Conservation (phyloP, 2,797 vertebrate species). For the Phataginus tetradactyla region DNA sequence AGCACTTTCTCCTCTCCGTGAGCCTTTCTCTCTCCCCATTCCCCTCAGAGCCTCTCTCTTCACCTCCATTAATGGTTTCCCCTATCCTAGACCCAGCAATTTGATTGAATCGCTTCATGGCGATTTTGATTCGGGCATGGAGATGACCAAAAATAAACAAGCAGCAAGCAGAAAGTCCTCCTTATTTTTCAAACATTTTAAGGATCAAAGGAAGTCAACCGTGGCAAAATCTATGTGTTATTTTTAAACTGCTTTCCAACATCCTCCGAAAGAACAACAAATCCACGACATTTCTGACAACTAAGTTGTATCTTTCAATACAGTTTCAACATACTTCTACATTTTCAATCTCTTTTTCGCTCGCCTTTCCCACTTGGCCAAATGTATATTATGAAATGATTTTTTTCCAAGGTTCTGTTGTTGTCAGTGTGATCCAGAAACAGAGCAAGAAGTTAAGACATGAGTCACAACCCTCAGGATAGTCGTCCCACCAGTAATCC, state of each 20-base stretch:
- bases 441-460: not conserved
- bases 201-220: not conserved
- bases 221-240: not conserved
- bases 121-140: not conserved
- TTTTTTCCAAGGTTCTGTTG: not conserved
- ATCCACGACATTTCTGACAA: not conserved
- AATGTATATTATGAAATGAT: conserved; percentile 29
- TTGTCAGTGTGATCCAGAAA: not conserved
- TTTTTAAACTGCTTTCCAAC: conserved; percentile 25
- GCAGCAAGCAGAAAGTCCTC: not conserved
- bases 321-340: not conserved
- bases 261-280: not conserved
- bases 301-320: not conserved
- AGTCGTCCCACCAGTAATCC: not conserved
- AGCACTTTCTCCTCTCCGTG: not conserved
- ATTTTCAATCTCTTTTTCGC: not conserved
- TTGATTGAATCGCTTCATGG: not conserved
- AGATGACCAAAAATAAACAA: not conserved
- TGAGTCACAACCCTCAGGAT: not conserved
- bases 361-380: conserved; percentile 69
- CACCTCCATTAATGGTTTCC: not conserved
- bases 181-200: conserved; percentile 49
- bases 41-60: not conserved
- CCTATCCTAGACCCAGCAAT: not conserved
- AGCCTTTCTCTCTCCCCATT: not conserved